Evolutionary conservation across 2,113 vertebrate species (phyloP).

Genomic region (Symphodus melops): DNA sequence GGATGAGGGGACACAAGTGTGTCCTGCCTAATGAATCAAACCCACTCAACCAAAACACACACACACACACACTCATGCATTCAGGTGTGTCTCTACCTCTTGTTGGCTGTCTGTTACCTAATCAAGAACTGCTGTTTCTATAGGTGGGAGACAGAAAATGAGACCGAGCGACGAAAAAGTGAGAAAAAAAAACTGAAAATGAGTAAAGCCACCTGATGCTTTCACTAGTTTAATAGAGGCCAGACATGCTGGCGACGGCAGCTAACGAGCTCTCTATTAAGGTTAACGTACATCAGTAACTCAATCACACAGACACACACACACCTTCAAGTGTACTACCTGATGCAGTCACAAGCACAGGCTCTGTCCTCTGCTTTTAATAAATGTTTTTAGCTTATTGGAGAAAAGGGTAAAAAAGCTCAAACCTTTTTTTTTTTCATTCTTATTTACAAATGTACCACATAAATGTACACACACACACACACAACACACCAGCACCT

Average conservation of each 20-base stretch:
- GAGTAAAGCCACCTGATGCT: slow-evolving; percentile 65
- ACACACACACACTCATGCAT: background rate
- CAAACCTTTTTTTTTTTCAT: slow-evolving; percentile 11
- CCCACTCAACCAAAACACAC: slow-evolving; percentile 44
- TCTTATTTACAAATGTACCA: slow-evolving; percentile 23
- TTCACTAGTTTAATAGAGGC: slow-evolving; percentile 65
- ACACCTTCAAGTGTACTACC: slow-evolving; percentile 16
- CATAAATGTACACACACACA: background rate
- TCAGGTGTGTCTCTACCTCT: slow-evolving; percentile 21
- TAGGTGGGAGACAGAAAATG: slow-evolving; percentile 29
- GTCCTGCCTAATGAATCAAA: slow-evolving; percentile 73
- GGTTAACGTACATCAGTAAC: slow-evolving; percentile 60
- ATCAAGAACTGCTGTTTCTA: slow-evolving; percentile 26
- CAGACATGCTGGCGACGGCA: slow-evolving; percentile 50
- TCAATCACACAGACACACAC: slow-evolving; percentile 48
- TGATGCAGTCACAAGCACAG: slow-evolving; percentile 42
- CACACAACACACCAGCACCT: slow-evolving; percentile 47
- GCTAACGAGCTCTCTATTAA: slow-evolving; percentile 74
- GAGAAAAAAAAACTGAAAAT: slow-evolving; percentile 34
- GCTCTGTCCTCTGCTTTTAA: slow-evolving; percentile 16
- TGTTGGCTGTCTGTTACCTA: slow-evolving; percentile 60
- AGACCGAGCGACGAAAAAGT: background rate
- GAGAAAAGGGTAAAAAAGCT: slow-evolving; percentile 13
- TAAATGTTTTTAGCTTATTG: slow-evolving; percentile 30
- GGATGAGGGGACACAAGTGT: slow-evolving; percentile 48